Percentiles rank a stretch among this genome's conserved stretches.
phyloP scores from a whole-genome alignment of 2,797 vertebrate genomes.

The Eulemur mongoz region DNA sequence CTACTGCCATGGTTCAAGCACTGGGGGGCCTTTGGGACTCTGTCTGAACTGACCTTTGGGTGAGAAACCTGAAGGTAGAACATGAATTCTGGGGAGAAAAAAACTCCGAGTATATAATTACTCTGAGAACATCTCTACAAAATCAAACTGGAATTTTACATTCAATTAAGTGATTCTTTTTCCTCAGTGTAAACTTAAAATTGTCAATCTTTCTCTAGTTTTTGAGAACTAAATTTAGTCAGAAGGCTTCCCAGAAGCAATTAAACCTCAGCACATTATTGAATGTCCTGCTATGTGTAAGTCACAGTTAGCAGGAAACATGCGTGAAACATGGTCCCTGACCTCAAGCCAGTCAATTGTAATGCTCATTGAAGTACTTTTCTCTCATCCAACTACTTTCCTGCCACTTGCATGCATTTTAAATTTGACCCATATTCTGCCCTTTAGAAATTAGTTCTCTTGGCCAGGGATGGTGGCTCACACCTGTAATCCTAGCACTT shows the following conservation, averaged over 20 bases:
- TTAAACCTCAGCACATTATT: not conserved
- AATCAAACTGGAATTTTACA: not conserved
- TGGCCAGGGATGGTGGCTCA: too few species aligned
- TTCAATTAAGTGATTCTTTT: not conserved
- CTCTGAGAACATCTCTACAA: not conserved
- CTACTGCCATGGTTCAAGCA: not conserved
- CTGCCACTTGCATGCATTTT: not conserved
- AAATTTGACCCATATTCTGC: not conserved
- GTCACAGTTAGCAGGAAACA: not conserved
- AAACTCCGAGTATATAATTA: not conserved
- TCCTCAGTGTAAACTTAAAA: not conserved
- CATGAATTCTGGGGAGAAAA: not conserved
- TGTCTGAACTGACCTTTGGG: not conserved
- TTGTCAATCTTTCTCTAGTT: not conserved
- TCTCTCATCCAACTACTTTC: not conserved
- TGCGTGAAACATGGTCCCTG: not conserved
- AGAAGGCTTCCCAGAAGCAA: not conserved
- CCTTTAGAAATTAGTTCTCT: not conserved
- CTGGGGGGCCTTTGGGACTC: rapidly evolving
- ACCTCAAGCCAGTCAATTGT: not conserved
- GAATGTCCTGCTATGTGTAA: not conserved
- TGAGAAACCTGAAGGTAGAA: not conserved
- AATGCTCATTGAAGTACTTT: not conserved
- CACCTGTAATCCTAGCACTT: too few species aligned
- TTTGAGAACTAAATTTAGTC: not conserved